Evolutionary conservation across 1,140 invertebrate species (phyloP).

Genomic region (Acromyrmex charruanus): DNA sequence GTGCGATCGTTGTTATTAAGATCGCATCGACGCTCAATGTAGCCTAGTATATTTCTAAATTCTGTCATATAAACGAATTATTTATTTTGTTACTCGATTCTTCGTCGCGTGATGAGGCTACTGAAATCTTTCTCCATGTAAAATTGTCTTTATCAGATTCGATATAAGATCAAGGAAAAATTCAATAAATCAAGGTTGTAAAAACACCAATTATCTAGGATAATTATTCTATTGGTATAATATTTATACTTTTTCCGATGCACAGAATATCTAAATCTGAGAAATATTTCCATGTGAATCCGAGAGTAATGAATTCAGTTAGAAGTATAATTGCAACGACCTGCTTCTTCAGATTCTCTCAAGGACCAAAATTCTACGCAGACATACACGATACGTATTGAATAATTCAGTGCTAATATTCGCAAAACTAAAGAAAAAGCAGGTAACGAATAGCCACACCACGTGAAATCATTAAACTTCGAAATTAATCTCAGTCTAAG

Average conservation of each 20-base stretch:
- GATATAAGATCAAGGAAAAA: neutral
- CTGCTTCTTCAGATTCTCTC: constrained; percentile 16
- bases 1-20: neutral
- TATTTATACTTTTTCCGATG: neutral
- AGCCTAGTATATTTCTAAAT: neutral
- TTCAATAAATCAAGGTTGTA: neutral
- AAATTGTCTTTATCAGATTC: neutral
- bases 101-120: too few species aligned
- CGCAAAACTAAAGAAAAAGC: constrained; percentile 39
- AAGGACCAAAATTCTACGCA: constrained; percentile 24
- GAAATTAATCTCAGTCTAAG: neutral
- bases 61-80: neutral
- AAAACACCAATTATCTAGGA: neutral
- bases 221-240: neutral
- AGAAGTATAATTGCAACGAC: constrained; percentile 22
- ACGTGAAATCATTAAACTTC: neutral
- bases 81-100: neutral
- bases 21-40: neutral
- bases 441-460: neutral
- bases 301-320: neutral
- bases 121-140: neutral
- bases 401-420: constrained; percentile 51
- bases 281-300: neutral
- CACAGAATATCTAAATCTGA: neutral
- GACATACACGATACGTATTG: constrained; percentile 27